Evolutionary conservation across 2,888 invertebrate genomes (phyloP), one percentile per base, ranked within the genome.

Genomic region (Drosophila yooni): DNA sequence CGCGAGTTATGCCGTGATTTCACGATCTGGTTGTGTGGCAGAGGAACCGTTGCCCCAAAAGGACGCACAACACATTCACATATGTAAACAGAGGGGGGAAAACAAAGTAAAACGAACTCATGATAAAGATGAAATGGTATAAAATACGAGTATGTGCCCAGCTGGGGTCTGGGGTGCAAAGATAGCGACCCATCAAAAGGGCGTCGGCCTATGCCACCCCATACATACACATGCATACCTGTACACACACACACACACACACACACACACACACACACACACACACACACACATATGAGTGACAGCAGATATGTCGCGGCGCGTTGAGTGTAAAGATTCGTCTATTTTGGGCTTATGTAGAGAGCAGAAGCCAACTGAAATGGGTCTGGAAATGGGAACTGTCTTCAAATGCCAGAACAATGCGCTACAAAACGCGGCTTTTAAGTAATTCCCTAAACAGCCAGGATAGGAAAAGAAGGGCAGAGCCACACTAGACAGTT

Each of bases 41-140:
- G n/a, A 18, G 58, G 54, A 54, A 21, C 25, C 52, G 64, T 76
- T 80, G 80, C 76, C 65, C 65, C 80, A 69, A 79, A 68, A 59
- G 71, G 71, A 71, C 65, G 52, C 62, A 34, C 53, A 77, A 63
- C 69, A 52, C 56, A 56, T 38, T 56, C 36, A 11, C n/a, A 38
- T 38, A 38, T 56, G 56, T 38, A 27, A 40, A 18, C 33, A 51
- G 33, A 33, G 25, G 31, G 13, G 18, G 46, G 15, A 10, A 59
- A 80, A 71, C 53, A 73, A 73, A 79, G 74, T 74, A 71, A 79
- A 78, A 73, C 70, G 66, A 74, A 70, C 83, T 79, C 72, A 61
- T 76, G 83, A 75, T 78, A 88, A 81, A 81, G 87, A 85, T 83
- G 82, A 86, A 85, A 85, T 86, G 81, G 75, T 77, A 67, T 74